Evolutionary conservation across 2,113 vertebrate genomes (phyloP).

Genomic region (Tricholaema leucomelas): DNA sequence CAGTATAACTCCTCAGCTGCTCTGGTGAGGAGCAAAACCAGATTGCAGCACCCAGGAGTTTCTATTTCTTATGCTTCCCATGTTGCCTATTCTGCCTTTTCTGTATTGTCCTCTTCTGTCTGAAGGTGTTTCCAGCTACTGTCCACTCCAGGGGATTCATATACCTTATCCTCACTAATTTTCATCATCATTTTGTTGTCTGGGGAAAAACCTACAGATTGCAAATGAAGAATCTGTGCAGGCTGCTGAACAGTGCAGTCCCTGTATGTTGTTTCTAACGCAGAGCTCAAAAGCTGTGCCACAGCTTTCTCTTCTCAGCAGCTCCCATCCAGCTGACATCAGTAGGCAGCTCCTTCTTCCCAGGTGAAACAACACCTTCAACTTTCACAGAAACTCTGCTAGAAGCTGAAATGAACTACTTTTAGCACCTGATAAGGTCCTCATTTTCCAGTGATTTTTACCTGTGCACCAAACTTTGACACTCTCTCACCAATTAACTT

Average conservation of each 20-base stretch:
- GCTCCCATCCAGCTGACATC: neutral
- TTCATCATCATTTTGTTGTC: neutral
- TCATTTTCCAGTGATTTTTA: neutral
- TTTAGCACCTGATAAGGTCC: neutral
- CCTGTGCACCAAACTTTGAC: neutral
- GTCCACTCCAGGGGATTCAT: neutral
- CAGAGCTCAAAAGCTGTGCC: neutral
- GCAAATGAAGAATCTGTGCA: neutral
- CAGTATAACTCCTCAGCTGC: neutral
- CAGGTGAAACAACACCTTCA: neutral
- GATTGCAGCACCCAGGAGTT: neutral
- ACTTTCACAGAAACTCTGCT: neutral
- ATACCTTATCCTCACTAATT: neutral
- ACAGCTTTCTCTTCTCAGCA: neutral
- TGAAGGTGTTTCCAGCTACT: neutral
- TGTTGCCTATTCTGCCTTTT: neutral
- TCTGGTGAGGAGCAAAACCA: neutral
- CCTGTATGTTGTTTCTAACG: neutral
- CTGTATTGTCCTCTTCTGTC: neutral
- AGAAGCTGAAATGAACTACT: neutral
- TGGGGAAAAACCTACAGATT: neutral
- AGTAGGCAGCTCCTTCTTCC: neutral
- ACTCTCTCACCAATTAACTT: neutral
- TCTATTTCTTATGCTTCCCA: neutral
- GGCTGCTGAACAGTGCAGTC: neutral